These are phyloP conservation scores for Anthopleura sola DNA, from an alignment of 64 coral and sea anemone species.

Conservation along the genomic window DNA sequence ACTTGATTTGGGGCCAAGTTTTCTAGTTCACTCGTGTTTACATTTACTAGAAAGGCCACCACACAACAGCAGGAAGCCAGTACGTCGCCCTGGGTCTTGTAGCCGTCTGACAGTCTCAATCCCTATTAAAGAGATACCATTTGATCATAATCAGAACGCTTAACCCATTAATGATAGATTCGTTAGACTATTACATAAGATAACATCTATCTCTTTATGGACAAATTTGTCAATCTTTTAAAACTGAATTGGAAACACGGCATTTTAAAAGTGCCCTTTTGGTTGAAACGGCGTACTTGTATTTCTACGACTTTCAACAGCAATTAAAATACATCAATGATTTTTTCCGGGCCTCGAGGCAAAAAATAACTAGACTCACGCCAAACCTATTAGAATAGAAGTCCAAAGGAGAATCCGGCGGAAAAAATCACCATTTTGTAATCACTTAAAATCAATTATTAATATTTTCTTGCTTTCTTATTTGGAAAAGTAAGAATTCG, in stretches of 20 bases:
- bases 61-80: not conserved
- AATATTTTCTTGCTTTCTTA: too few species aligned
- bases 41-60: not conserved
- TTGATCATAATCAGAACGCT: not conserved
- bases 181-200: not conserved
- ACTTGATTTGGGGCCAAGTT: not conserved
- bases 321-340: too few species aligned
- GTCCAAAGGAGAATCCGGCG: too few species aligned
- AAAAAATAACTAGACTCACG: too few species aligned
- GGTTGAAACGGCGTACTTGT: not conserved
- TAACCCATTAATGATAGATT: not conserved
- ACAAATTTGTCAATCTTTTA: not conserved
- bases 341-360: too few species aligned
- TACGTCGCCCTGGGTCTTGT: not conserved
- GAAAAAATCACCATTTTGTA: too few species aligned
- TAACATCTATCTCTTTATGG: not conserved
- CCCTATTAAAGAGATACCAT: not conserved
- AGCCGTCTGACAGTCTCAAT: not conserved
- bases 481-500: too few species aligned
- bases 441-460: too few species aligned
- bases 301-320: too few species aligned
- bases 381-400: too few species aligned
- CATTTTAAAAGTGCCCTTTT: not conserved
- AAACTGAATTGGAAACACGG: not conserved
- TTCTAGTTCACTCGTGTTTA: not conserved